Conservation (phyloP, 2,113 vertebrate species). For the Cephalopterus ornatus region DNA sequence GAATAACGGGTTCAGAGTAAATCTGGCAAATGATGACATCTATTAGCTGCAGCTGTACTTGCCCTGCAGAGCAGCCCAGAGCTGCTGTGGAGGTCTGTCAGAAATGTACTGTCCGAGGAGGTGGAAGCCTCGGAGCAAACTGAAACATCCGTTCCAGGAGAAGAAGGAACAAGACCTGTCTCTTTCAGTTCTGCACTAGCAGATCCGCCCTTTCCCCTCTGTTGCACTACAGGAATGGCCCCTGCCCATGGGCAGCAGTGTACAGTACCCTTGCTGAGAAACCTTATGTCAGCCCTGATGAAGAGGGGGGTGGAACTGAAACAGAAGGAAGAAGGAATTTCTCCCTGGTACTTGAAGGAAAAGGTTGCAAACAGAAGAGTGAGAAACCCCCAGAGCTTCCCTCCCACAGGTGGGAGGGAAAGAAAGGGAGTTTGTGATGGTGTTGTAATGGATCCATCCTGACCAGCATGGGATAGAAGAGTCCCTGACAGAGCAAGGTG, state of each 20-base stretch:
- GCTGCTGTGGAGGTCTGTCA: background rate
- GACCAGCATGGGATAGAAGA: background rate
- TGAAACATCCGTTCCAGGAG: background rate
- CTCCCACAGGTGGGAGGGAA: background rate
- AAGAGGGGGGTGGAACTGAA: rapidly evolving
- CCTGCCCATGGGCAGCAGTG: background rate
- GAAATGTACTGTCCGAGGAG: background rate
- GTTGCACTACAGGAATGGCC: rapidly evolving
- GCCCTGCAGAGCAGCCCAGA: background rate
- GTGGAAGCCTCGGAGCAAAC: background rate
- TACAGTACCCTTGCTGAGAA: background rate
- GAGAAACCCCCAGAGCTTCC: background rate
- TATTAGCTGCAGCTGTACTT: background rate
- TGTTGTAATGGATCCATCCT: background rate
- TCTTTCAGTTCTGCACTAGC: background rate
- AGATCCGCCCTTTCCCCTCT: background rate
- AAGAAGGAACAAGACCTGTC: background rate
- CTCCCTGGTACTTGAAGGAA: background rate
- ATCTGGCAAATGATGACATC: background rate
- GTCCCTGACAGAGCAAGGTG: background rate
- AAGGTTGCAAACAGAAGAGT: background rate
- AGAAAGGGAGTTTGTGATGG: background rate
- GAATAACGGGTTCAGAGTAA: background rate
- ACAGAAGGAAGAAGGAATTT: background rate
- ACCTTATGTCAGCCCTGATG: rapidly evolving